Evolutionary conservation across 2,113 vertebrate genomes (phyloP).

Genomic region (Phaethon lepturus): DNA sequence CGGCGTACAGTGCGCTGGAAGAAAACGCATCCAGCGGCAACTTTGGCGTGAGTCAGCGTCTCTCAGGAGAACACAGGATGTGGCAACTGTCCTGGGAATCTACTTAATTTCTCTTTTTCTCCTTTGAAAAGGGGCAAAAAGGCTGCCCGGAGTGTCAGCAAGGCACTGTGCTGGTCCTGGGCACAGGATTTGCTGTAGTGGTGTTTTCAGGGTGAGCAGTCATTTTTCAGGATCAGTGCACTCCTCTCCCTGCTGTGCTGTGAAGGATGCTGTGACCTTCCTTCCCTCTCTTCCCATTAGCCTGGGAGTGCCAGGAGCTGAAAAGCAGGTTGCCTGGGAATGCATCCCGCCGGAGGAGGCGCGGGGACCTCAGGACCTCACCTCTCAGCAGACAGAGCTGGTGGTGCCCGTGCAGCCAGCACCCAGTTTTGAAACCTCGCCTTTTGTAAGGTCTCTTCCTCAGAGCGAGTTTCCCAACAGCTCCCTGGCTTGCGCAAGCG

Average conservation of each 20-base stretch:
- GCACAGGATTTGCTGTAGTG: fast-evolving
- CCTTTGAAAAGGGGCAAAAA: background rate
- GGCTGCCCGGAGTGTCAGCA: background rate
- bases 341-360: background rate
- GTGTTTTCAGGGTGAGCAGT: background rate
- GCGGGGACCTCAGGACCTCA: background rate
- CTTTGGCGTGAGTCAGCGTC: background rate
- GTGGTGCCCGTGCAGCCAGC: background rate
- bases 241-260: background rate
- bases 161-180: fast-evolving
- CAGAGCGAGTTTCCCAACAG: background rate
- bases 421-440: background rate
- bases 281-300: background rate
- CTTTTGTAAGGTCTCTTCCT: background rate
- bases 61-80: background rate
- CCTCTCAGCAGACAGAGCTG: background rate
- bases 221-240: fast-evolving
- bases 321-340: background rate
- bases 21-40: background rate
- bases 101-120: background rate
- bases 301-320: background rate
- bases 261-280: background rate
- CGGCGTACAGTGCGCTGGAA: background rate
- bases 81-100: background rate
- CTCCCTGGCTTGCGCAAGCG: background rate